Conservation (phyloP, 2,797 vertebrate genomes). For the Mastacembelus armatus region DNA sequence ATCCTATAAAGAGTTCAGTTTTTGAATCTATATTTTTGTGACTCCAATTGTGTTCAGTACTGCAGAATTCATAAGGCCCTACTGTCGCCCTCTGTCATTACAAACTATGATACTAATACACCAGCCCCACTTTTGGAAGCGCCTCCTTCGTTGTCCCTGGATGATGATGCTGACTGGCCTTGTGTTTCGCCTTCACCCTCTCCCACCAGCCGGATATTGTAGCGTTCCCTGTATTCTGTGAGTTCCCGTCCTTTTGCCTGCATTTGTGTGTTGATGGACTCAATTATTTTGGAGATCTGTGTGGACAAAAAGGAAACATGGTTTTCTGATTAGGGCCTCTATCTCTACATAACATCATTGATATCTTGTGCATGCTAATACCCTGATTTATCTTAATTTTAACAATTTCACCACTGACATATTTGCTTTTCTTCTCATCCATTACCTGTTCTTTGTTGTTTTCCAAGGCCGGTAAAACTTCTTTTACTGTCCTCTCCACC, state of each 20-base stretch:
- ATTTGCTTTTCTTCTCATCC: neutral
- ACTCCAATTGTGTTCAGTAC: slow-evolving; percentile 33
- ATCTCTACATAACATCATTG: no score
- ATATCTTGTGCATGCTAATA: no score
- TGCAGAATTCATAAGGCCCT: slow-evolving; percentile 62
- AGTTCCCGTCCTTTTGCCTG: slow-evolving; percentile 93
- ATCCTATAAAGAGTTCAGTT: slow-evolving; percentile 18
- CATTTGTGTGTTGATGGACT: slow-evolving; percentile 89
- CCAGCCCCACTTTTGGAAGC: slow-evolving; percentile 87
- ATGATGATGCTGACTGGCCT: slow-evolving; percentile 72
- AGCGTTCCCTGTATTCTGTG: slow-evolving; percentile 93
- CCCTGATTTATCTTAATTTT: no score
- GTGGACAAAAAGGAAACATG: neutral
- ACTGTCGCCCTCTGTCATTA: slow-evolving; percentile 12
- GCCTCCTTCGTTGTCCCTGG: slow-evolving; percentile 82
- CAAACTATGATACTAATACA: slow-evolving; percentile 90
- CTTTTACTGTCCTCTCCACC: slow-evolving; percentile 94
- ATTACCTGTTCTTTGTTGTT: slow-evolving; percentile 92
- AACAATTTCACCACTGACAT: no score
- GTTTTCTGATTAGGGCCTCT: neutral
- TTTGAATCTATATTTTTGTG: slow-evolving; percentile 31
- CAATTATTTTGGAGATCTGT: slow-evolving; percentile 91
- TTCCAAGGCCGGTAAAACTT: slow-evolving; percentile 93
- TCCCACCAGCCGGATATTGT: slow-evolving; percentile 94
- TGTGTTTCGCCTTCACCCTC: slow-evolving; percentile 85